phyloP scores from a whole-genome alignment of 1,140 invertebrate species.

The Drosophila aff. region DNA sequence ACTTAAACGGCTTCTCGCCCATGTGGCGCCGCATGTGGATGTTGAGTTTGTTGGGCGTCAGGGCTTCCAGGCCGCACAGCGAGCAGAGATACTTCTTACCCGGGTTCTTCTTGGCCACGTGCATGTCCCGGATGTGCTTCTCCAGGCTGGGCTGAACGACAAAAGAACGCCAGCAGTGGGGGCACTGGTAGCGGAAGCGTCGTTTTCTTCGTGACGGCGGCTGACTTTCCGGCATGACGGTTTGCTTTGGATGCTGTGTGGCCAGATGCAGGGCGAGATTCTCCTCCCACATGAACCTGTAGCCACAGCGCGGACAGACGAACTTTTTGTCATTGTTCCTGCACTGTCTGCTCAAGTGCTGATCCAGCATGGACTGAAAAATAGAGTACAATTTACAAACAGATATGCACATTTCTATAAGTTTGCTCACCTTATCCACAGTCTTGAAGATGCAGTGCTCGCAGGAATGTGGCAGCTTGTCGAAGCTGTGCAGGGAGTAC shows the following conservation, averaged over 20 bases:
- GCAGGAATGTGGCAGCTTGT: slow-evolving; percentile 64
- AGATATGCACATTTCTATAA: not conserved
- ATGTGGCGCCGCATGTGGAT: slow-evolving; percentile 87
- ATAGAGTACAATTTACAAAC: not conserved
- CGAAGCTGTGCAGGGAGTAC: slow-evolving; percentile 66
- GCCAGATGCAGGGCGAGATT: slow-evolving; percentile 55
- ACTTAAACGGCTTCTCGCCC: slow-evolving; percentile 82
- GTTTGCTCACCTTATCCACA: slow-evolving; percentile 46
- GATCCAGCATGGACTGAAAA: slow-evolving; percentile 38
- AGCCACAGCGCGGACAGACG: slow-evolving; percentile 58
- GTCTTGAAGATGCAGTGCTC: slow-evolving; percentile 67
- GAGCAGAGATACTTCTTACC: slow-evolving; percentile 85
- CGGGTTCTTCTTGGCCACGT: slow-evolving; percentile 67
- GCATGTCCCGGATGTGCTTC: slow-evolving; percentile 73
- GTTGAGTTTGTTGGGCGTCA: slow-evolving; percentile 87
- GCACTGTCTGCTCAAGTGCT: slow-evolving; percentile 60
- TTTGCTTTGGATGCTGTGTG: slow-evolving; percentile 56
- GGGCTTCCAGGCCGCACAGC: slow-evolving; percentile 86
- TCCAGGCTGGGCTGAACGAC: slow-evolving; percentile 66
- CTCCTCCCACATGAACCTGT: slow-evolving; percentile 70
- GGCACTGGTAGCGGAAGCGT: slow-evolving; percentile 69
- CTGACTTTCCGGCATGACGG: slow-evolving; percentile 18
- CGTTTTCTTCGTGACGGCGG: slow-evolving; percentile 44
- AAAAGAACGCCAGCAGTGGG: slow-evolving; percentile 71
- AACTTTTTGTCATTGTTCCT: slow-evolving; percentile 62